A percentile compares a stretch with the other conserved stretches of the same genome.
phyloP scores from a whole-genome alignment of 1,140 invertebrate genomes.

The Triops cancriformis region DNA sequence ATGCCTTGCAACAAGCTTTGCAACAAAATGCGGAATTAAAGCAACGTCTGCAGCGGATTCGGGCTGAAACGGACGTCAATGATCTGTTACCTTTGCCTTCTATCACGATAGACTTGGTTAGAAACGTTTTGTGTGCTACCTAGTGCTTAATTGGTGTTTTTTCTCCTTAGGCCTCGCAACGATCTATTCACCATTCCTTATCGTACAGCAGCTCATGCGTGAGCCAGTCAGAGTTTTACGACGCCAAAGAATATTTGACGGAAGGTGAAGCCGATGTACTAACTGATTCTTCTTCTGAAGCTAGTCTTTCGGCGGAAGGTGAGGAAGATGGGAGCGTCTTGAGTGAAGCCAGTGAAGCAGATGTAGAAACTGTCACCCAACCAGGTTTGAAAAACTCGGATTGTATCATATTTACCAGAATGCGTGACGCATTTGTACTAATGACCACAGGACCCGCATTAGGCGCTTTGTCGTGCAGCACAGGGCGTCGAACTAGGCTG shows the following conservation, averaged over 20 bases:
- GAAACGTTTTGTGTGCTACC: neutral
- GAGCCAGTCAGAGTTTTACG: slow-evolving; percentile 76
- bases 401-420: neutral
- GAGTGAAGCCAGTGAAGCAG: slow-evolving; percentile 56
- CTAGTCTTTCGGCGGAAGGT: slow-evolving; percentile 42
- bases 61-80: slow-evolving; percentile 41
- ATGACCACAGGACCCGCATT: neutral
- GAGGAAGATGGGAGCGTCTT: slow-evolving; percentile 55
- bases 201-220: slow-evolving; percentile 66
- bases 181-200: slow-evolving; percentile 49
- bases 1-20: slow-evolving; percentile 53
- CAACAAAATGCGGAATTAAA: slow-evolving; percentile 65
- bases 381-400: slow-evolving; percentile 31
- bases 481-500: slow-evolving; percentile 59
- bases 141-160: neutral
- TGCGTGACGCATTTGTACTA: neutral
- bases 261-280: slow-evolving; percentile 34
- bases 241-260: slow-evolving; percentile 57
- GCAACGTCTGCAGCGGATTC: slow-evolving; percentile 54
- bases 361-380: slow-evolving; percentile 43
- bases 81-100: slow-evolving; percentile 32
- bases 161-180: slow-evolving; percentile 1
- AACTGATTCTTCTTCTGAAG: slow-evolving; percentile 56
- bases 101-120: slow-evolving; percentile 34
- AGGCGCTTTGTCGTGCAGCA: slow-evolving; percentile 38